phyloP scores from a whole-genome alignment of 2,888 invertebrate species.

The Salticus scenicus region DNA sequence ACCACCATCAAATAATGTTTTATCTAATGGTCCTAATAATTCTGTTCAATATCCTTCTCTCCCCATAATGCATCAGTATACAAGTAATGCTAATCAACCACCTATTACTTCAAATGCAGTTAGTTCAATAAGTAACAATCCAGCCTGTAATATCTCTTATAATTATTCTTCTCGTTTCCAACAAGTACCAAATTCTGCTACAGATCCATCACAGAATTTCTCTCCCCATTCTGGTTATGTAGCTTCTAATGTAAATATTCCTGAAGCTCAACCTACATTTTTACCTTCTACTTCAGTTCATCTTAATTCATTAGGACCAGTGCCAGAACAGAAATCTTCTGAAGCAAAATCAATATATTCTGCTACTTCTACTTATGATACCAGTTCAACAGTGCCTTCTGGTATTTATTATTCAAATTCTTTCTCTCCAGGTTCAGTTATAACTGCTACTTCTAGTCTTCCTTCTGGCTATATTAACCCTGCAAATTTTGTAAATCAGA shows the following conservation, averaged over 20 bases:
- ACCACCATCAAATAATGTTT: not conserved
- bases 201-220: not conserved
- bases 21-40: not conserved
- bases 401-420: not conserved
- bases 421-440: too few relatives aligned
- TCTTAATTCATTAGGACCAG: not conserved
- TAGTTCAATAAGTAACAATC: not conserved
- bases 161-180: not conserved
- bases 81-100: not conserved
- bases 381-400: not conserved
- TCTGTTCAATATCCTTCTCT: not conserved
- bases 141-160: not conserved
- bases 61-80: not conserved
- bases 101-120: not conserved
- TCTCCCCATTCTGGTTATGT: conserved; percentile 20
- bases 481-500: not conserved
- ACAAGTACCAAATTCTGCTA: not conserved
- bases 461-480: not conserved
- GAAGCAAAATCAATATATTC: not conserved
- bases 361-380: too few relatives aligned
- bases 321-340: not conserved
- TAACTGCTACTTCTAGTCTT: not conserved
- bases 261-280: not conserved
- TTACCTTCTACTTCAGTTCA: not conserved
- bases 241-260: conserved; percentile 42